Evolutionary conservation across 1,140 invertebrate genomes (phyloP), one percentile per base, ranked within the genome.

Genomic region (Whitmania pigra): DNA sequence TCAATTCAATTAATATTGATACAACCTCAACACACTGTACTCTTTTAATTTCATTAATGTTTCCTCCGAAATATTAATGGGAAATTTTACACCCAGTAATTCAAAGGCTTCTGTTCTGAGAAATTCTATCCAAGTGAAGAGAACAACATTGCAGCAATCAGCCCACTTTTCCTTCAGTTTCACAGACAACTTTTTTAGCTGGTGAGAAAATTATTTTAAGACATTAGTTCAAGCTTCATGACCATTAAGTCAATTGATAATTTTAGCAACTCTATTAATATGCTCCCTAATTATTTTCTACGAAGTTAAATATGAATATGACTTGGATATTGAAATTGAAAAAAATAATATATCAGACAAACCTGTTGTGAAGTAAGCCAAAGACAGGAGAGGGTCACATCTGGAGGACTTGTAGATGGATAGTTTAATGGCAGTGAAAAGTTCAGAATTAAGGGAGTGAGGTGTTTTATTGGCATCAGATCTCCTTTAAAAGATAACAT

Each of bases 101-200:
- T 40, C 22, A 13, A 63, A 0, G n/a, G 71, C 22, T 60, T 71
- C 71, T 11, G 17, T 60, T 71, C 36, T 25, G 11, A 71, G 71
- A 29, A 71, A 57, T 29, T n/a, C 43, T 22, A 71, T 57, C 71
- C 71, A 71, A 1, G 25, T 31, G 71, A 36, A 71, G 27, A 71
- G 71, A 25, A 71, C 57, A 25, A 71, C 71, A 40, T 9, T 27
- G 27, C 43, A 27, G 27, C 22, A 67, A 1, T 29, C 43, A 20
- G 25, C 31, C 71, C 71, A 71, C 9, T 49, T 11, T 49, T 49
- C 43, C 9, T 15, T 49, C 11, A 49, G 43, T 49, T 49, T 49
- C 5, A 17, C 43, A 49, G 43, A 49, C 43, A 49, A 49, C 15
- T 49, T 49, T 49, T 49, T 13, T 17, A 49, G 43, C 43, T 49